phyloP scores from a whole-genome alignment of 2,888 invertebrate species.

The Scotopteryx bipunctaria region DNA sequence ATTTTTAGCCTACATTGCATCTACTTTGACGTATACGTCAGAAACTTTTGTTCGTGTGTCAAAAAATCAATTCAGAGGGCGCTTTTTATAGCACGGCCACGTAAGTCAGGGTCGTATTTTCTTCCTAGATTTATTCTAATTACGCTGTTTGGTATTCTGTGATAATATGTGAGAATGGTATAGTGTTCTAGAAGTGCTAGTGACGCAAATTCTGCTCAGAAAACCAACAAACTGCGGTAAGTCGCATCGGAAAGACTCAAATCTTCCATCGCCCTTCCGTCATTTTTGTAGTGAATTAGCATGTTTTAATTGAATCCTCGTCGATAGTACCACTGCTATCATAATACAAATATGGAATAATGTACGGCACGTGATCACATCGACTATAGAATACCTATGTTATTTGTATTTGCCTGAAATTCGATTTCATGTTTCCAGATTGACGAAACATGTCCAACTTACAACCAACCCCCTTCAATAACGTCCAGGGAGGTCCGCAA shows the following conservation, averaged over 20 bases:
- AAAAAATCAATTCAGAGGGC: slow-evolving; percentile 77
- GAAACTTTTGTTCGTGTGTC: slow-evolving; percentile 43
- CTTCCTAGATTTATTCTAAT: slow-evolving; percentile 66
- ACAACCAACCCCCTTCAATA: slow-evolving; percentile 71
- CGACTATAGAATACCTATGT: neutral
- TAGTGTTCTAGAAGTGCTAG: slow-evolving; percentile 59
- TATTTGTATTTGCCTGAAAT: slow-evolving; percentile 33
- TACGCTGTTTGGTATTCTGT: slow-evolving; percentile 62
- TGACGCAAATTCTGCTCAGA: slow-evolving; percentile 59
- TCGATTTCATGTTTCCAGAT: slow-evolving; percentile 64
- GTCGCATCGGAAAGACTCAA: slow-evolving; percentile 43
- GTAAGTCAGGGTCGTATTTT: slow-evolving; percentile 82
- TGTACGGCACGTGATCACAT: slow-evolving; percentile 21
- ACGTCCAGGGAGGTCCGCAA: slow-evolving; percentile 56
- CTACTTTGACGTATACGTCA: slow-evolving; percentile 10
- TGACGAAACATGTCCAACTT: slow-evolving; percentile 76
- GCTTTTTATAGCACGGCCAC: slow-evolving; percentile 79
- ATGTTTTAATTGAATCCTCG: slow-evolving; percentile 69
- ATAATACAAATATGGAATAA: slow-evolving; percentile 54
- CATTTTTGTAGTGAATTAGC: slow-evolving; percentile 71
- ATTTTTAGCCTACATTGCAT: neutral
- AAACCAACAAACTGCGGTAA: slow-evolving; percentile 61
- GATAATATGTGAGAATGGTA: slow-evolving; percentile 73
- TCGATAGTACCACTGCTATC: slow-evolving; percentile 59
- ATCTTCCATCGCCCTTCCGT: slow-evolving; percentile 63